Base-by-base conservation (phyloP, 2,888 invertebrate species). In the Cataglyphis altisquamis region DNA sequence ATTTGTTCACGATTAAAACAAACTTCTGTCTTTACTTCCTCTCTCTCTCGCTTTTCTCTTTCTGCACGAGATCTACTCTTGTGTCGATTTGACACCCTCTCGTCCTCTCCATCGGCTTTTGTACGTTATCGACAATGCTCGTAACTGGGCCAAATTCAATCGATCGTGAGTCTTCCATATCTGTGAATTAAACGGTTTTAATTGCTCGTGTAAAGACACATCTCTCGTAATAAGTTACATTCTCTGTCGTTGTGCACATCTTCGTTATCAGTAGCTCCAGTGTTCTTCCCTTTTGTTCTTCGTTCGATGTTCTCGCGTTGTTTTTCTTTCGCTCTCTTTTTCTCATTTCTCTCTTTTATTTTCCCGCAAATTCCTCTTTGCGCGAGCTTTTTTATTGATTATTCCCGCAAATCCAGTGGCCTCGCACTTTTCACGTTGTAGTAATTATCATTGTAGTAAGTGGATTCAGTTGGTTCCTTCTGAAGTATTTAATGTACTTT, bases 1-100 rank as follows among this genome's bases (percentile, higher is more conserved):
- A 86, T 86, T 90, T 90, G 85, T 88, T 82, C 89, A 73, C 90
- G 88, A 87, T 88, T 88, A 88, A 88, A 88, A 86, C 86, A 64
- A 68, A 84, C 84, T 82, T 84, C 80, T 77, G 41, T 45, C 41
- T 45, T 45, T 45, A 12, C 1, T 5, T 2, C 32, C 41, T 41
- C 41, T 41, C 12, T 39, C 41, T 39, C 39, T 10, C 15, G 1
- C 5, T 15, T 1, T n/a, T 8, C 10, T 48, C 18, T 48, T 6
- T 48, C 18, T 48, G 68, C 63, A 39, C 62, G 77, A 57, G 83
- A 39, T 39, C 77, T 55, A 12, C 60, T 25, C 57, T 64, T 57
- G 77, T 55, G 52, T 41, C 78, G 78, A 64, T 55, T 75, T 57
- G 82, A 64, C 77, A 67, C 39, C 55, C 68, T 45, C 25, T 55